These are phyloP conservation scores for Montipora capricornis DNA, from an alignment of 64 coral and sea anemone species.

Conservation along the genomic window DNA sequence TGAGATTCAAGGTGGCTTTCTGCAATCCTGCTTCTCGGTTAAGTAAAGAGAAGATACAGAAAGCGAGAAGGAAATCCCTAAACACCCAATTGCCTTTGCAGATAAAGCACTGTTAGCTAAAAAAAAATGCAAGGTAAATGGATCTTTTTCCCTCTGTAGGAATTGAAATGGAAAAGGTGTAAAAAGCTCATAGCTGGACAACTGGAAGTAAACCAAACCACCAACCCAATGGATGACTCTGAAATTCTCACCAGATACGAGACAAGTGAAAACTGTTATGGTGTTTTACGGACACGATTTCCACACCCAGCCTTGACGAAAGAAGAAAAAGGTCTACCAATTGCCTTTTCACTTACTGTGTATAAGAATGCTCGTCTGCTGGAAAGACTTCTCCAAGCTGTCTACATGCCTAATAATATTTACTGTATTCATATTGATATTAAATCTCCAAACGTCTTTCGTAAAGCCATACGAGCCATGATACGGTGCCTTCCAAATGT, in stretches of 20 bases:
- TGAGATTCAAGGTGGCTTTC: no score
- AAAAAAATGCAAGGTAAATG: background rate
- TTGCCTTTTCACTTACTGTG: constrained; percentile 43
- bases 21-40: no score
- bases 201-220: background rate
- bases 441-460: constrained; percentile 22
- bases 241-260: background rate
- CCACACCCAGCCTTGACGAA: background rate
- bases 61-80: no score
- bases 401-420: constrained; percentile 57
- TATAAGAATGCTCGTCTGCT: constrained; percentile 32
- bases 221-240: background rate
- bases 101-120: no score
- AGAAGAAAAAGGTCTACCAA: constrained; percentile 22
- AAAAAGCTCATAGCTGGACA: constrained; percentile 33
- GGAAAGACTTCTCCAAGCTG: constrained; percentile 34
- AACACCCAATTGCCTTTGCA: no score
- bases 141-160: background rate
- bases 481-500: constrained; percentile 52
- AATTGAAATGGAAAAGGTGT: constrained; percentile 30
- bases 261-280: background rate
- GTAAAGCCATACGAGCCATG: constrained; percentile 4
- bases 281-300: constrained; percentile 12
- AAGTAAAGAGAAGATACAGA: no score
- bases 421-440: constrained; percentile 57